Evolutionary conservation across 2,113 vertebrate species (phyloP).

Genomic region (Xenopus laevis): DNA sequence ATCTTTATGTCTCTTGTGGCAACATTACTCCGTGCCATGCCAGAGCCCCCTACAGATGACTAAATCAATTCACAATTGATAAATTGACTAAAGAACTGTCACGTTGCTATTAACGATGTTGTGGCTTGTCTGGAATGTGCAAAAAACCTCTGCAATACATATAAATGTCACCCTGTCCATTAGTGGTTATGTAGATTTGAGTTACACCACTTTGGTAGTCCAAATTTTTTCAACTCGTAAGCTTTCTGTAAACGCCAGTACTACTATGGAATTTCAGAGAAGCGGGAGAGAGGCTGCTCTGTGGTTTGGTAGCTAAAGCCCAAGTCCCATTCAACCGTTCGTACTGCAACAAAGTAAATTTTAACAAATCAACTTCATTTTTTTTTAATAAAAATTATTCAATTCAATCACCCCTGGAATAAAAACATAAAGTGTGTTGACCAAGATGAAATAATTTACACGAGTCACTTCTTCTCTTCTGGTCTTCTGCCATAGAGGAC

Average conservation of each 20-base stretch:
- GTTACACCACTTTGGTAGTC: not conserved
- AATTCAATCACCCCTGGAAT: too few species aligned
- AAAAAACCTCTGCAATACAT: not conserved
- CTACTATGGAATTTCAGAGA: not conserved
- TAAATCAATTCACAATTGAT: slow-evolving; percentile 11
- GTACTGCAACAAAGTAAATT: too few species aligned
- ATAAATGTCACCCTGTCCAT: not conserved
- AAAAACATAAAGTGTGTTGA: too few species aligned
- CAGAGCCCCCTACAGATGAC: not conserved
- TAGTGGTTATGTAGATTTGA: slow-evolving; percentile 6
- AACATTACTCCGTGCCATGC: not conserved
- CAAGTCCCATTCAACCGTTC: too few species aligned
- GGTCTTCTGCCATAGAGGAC: too few species aligned
- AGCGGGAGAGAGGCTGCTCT: too few species aligned
- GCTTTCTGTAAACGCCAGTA: not conserved
- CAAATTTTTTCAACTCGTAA: not conserved
- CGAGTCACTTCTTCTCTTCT: too few species aligned
- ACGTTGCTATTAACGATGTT: not conserved
- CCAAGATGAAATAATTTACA: too few species aligned
- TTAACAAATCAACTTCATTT: too few species aligned
- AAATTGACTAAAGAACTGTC: not conserved
- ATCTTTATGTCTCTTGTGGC: not conserved
- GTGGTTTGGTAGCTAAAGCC: too few species aligned
- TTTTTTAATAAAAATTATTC: too few species aligned
- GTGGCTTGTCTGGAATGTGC: not conserved